Conservation (phyloP, 2,888 invertebrate genomes). For the Neuroscelio doddi region DNA sequence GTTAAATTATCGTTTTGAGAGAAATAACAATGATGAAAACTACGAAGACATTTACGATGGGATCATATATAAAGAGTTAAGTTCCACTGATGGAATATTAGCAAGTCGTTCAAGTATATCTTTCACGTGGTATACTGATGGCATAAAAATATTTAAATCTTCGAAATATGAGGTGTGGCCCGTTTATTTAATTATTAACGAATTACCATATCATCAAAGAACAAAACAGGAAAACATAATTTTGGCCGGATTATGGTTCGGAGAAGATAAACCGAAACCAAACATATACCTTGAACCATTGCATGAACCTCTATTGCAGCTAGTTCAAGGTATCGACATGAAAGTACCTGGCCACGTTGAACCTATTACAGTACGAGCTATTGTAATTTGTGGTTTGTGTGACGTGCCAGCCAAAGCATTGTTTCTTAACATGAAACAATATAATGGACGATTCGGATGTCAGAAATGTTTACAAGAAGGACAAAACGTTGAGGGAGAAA, state of each 20-base stretch:
- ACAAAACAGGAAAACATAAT: slow-evolving; percentile 44
- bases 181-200: slow-evolving; percentile 46
- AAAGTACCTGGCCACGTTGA: slow-evolving; percentile 3
- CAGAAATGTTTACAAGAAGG: slow-evolving; percentile 36
- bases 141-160: slow-evolving; percentile 40
- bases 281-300: slow-evolving; percentile 33
- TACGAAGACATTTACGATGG: slow-evolving; percentile 33
- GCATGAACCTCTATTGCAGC: slow-evolving; percentile 8
- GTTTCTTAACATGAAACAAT: slow-evolving; percentile 31
- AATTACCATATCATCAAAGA: slow-evolving; percentile 42
- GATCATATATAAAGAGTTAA: slow-evolving; percentile 18
- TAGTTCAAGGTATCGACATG: slow-evolving; percentile 15
- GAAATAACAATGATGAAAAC: slow-evolving; percentile 13
- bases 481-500: too few species aligned
- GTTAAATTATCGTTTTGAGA: slow-evolving; percentile 41
- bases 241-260: slow-evolving; percentile 47
- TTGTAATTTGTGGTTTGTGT: slow-evolving; percentile 22
- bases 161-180: slow-evolving; percentile 41
- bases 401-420: slow-evolving; percentile 40
- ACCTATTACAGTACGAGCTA: slow-evolving; percentile 7
- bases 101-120: slow-evolving; percentile 12
- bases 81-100: slow-evolving; percentile 20
- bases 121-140: too few species aligned
- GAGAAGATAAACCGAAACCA: slow-evolving; percentile 34
- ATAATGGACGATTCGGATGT: slow-evolving; percentile 22